phyloP scores from a whole-genome alignment of 2,797 vertebrate genomes.

The Mus caroli region DNA sequence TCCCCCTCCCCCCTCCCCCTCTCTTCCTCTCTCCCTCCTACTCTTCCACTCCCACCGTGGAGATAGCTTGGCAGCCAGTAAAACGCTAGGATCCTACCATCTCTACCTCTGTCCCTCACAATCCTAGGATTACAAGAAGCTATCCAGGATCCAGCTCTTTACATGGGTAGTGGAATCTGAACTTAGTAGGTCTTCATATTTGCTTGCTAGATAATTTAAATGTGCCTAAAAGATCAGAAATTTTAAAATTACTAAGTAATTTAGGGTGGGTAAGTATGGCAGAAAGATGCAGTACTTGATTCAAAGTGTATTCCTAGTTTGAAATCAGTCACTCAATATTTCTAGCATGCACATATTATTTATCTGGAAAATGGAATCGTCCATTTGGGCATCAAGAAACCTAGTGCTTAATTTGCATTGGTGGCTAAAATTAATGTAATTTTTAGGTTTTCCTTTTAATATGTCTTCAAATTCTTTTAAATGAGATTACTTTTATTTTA shows the following conservation, averaged over 20 bases:
- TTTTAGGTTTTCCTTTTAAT: constrained; percentile 42
- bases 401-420: constrained; percentile 31
- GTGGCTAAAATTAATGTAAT: constrained; percentile 12
- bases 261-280: background rate
- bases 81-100: background rate
- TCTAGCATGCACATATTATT: background rate
- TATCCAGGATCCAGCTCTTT: background rate
- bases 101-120: background rate
- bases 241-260: constrained; percentile 11
- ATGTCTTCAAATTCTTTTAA: constrained; percentile 20
- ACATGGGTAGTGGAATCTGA: background rate
- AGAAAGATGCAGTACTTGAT: background rate
- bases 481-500: constrained; percentile 50
- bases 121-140: background rate
- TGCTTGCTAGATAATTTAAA: background rate
- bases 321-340: constrained; percentile 21
- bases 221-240: constrained; percentile 1
- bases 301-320: constrained; percentile 26
- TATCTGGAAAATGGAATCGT: constrained; percentile 32
- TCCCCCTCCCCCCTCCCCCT: background rate
- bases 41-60: background rate
- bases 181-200: background rate
- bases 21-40: too few relatives aligned
- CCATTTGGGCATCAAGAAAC: background rate
- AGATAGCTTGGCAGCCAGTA: background rate